Base-by-base conservation (phyloP, 1,140 invertebrate species). In the Pararge aegeria region DNA sequence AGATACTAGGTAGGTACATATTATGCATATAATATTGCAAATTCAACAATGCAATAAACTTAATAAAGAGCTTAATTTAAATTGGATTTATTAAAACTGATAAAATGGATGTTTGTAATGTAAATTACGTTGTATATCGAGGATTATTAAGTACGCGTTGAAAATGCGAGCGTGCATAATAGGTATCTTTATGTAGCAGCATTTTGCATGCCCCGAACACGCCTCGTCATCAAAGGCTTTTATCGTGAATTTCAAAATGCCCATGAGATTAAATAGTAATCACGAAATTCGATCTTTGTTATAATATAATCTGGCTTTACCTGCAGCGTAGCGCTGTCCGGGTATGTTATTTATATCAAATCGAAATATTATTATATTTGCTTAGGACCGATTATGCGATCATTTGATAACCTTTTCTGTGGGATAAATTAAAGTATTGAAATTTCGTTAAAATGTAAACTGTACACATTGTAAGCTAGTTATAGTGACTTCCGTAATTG, bases 31-130 rank as follows among this genome's bases (percentile, higher is more conserved):
- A 10, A 16, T 5, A 1, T 16, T 15, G 15, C 37, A 2, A 40
- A 4, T 15, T 40, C 1, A 16, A 40, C 37, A 40, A 40, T 5
- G 37, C 37, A 16, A 4, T 40, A 15, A 40, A 40, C n/a, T 18
- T 40, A 40, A 15, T 4, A 9, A 40, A 15, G 5, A 15, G 38
- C 16, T 40, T 40, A 42, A 54, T 42, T 54, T 42, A 34, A 42
- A 44, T 54, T 52, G 13, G 19, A 20, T 20, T 54, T 27, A 54
- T 40, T 53, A 15, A 38, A 40, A 54, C 37, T 42, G 51, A 42
- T 29, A 40, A 54, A 42, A 20, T 12, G 10, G 24, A 13, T 54
- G 21, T 42, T 54, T 54, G 42, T 42, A 42, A 42, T 54, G 52
- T 24, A 54, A 54, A 54, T 54, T 1, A 29, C 20, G 30, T 52